Evolutionary conservation across 1,140 invertebrate species (phyloP), one percentile per base, ranked within the genome.

Genomic region (Heterodera schachtii): DNA sequence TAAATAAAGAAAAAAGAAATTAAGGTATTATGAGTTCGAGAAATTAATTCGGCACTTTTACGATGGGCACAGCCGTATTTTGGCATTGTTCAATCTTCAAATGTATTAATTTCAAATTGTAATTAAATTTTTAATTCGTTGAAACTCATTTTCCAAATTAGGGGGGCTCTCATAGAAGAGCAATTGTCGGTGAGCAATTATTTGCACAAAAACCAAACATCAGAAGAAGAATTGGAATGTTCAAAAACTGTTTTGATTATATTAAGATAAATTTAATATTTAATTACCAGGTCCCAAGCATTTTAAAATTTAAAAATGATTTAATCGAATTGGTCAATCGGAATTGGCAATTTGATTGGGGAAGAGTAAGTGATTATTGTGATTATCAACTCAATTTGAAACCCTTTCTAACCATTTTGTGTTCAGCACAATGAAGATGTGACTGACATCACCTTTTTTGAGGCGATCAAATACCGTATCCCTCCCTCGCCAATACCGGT

Each of bases 401-500:
- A 31, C 31, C 49, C 6, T 52, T 52, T 6, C 49, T 11, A 52
- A 52, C 1, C 31, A 31, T 31, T 31, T 52, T 52, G 6, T 52
- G 9, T 43, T 21, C n/a, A 71, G 69, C 69, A 71, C 69, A 71
- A 71, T 5, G 69, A 71, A 8, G 19, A 71, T 19, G 44, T 71
- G 9, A 71, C 69, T 3, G 69, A 71, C 44, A 43, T 78, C 7
- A 78, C 66, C n/a, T 67, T 78, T 78, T 78, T 78, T 67, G 76
- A 78, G 44, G 43, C 47, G n/a, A 69, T 78, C 31, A 78, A 66
- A 67, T 52, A 31, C n/a, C 21, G 64, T 9, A 67, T 78, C 3
- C 47, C 70, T 19, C 76, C 76, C 13, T 64, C 76, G n/a, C 64
- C 76, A 69, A 78, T 78, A 43, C 76, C 47, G 70, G 76, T 67